Evolutionary conservation across 2,888 invertebrate genomes (phyloP), one percentile per base, ranked within the genome.

Genomic region (Danaus chrysippus): DNA sequence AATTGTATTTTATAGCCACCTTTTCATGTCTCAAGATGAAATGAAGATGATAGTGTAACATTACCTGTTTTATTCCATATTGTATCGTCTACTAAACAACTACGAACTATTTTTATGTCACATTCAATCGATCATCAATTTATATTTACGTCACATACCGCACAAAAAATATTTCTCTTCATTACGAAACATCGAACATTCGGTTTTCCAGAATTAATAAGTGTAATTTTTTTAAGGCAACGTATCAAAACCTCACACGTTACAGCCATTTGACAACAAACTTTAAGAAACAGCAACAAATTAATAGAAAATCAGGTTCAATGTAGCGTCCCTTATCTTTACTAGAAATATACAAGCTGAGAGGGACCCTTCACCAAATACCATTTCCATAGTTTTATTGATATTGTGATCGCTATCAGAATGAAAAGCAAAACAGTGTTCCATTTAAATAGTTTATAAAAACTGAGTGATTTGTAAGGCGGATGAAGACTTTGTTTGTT

Each of bases 391-490:
- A 61, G 59, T 61, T 65, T 65, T 65, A 65, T 67, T 49, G 49
- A 54, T 61, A 64, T 61, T 46, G 34, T 42, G 62, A 58, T 56
- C 41, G 19, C 17, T 61, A 63, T 65, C 62, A 42, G 43, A 17
- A 49, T 42, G 13, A 23, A 64, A 52, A 63, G 78, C 78, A 73
- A 78, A 77, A 72, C 74, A 46, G 34, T 82, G 82, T 80, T 76
- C 68, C 68, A 66, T 68, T 70, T 70, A 72, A 56, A 64, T 61
- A 15, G 49, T 57, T 56, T 55, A 76, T 78, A 77, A 84, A 83
- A 83, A 82, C 76, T 71, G 76, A 78, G 79, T 83, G 83, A 86
- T 84, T 86, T 86, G 86, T 87, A 76, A 76, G 73, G 73, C 67
- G 75, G 81, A 83, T 84, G 83, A 80, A 81, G 81, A 79, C 76